Evolutionary conservation across 2,113 vertebrate species (phyloP).

Genomic region (Dromas ardeola): DNA sequence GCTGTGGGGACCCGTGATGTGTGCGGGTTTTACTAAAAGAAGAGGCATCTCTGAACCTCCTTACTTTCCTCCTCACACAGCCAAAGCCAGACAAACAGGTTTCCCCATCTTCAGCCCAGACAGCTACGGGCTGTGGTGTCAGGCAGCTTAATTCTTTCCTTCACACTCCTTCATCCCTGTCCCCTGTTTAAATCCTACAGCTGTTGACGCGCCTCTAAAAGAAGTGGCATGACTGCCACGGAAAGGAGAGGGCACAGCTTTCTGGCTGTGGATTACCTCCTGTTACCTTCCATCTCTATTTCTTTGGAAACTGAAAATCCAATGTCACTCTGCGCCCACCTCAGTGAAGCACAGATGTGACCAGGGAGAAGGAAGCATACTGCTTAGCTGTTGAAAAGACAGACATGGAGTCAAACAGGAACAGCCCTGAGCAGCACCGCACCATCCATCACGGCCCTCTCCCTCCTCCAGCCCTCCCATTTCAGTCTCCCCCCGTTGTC

Average conservation of each 20-base stretch:
- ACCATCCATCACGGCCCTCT: neutral
- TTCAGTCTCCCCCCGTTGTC: neutral
- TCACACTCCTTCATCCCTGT: neutral
- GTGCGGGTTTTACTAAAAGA: neutral
- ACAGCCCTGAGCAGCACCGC: neutral
- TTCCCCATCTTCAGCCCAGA: neutral
- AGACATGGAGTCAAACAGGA: neutral
- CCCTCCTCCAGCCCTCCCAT: neutral
- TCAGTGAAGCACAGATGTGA: neutral
- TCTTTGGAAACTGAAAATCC: neutral
- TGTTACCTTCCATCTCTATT: neutral
- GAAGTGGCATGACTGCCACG: fast-evolving
- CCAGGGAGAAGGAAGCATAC: neutral
- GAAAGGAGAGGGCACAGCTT: neutral
- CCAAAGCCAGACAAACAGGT: conserved; percentile 21
- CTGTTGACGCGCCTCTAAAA: neutral
- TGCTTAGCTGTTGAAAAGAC: neutral
- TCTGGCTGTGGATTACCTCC: neutral
- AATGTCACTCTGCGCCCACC: neutral
- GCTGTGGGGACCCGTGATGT: fast-evolving
- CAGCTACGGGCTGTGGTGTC: neutral
- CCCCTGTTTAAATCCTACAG: neutral
- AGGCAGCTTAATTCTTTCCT: neutral
- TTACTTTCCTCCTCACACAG: neutral
- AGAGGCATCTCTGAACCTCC: neutral